phyloP scores from a whole-genome alignment of 2,888 invertebrate species.

The Elgonia sp. region DNA sequence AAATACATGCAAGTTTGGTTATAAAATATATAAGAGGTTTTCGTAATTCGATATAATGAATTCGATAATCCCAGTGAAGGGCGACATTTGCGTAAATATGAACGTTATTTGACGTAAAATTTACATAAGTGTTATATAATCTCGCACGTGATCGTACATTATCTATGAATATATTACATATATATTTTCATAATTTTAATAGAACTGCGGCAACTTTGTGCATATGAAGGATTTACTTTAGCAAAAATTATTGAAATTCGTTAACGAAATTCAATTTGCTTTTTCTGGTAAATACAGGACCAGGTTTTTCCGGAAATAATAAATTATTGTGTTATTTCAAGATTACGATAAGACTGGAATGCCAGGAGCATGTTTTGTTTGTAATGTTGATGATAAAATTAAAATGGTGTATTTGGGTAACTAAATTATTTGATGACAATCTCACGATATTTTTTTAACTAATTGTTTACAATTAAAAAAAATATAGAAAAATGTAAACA shows the following conservation, averaged over 20 bases:
- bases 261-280: no score
- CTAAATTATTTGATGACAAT: no score
- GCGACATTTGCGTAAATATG: slow-evolving; percentile 42
- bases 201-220: not conserved
- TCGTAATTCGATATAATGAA: slow-evolving; percentile 44
- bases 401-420: no score
- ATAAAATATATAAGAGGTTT: slow-evolving; percentile 12
- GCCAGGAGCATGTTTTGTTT: no score
- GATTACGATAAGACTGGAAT: no score
- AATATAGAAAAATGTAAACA: no score
- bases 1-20: not conserved
- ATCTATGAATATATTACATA: slow-evolving; percentile 48
- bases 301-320: no score
- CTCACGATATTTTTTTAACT: no score
- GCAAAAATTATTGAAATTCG: slow-evolving; percentile 6
- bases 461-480: no score
- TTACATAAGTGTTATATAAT: slow-evolving; percentile 66
- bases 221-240: slow-evolving; percentile 4
- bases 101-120: slow-evolving; percentile 58
- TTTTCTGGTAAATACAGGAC: no score
- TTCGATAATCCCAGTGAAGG: slow-evolving; percentile 36
- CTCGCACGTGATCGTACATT: slow-evolving; percentile 44
- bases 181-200: slow-evolving; percentile 46
- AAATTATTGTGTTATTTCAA: no score
- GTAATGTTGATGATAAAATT: no score